phyloP scores from a whole-genome alignment of 2,113 vertebrate species.

The Phylloscopus trochiloides region DNA sequence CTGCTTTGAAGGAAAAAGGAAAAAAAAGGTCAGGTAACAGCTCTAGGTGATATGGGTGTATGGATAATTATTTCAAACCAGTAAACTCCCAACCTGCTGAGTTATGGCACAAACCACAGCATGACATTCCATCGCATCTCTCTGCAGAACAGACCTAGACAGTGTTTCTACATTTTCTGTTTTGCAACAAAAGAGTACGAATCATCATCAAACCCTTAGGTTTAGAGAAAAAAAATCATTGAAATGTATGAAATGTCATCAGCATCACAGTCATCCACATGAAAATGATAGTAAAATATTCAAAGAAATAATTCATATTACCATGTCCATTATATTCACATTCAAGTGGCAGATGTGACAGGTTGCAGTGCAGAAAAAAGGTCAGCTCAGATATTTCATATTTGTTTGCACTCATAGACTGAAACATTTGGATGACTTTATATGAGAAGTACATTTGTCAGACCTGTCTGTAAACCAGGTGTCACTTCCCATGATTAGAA shows the following conservation, averaged over 20 bases:
- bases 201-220: background rate
- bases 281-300: background rate
- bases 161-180: background rate
- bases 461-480: background rate
- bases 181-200: background rate
- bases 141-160: background rate
- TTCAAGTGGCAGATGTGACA: background rate
- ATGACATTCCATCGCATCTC: accelerated
- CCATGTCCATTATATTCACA: background rate
- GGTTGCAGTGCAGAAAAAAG: background rate
- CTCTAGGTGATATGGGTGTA: background rate
- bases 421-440: background rate
- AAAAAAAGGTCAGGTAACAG: background rate
- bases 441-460: background rate
- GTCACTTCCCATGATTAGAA: background rate
- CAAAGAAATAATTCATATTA: background rate
- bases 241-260: background rate
- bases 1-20: background rate
- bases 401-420: background rate
- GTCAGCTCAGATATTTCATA: background rate
- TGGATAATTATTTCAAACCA: background rate
- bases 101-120: background rate
- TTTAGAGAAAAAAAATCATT: background rate
- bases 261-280: background rate
- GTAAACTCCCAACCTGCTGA: background rate